phyloP scores from a whole-genome alignment of 2,797 vertebrate species.

The Gobio occitaniae region DNA sequence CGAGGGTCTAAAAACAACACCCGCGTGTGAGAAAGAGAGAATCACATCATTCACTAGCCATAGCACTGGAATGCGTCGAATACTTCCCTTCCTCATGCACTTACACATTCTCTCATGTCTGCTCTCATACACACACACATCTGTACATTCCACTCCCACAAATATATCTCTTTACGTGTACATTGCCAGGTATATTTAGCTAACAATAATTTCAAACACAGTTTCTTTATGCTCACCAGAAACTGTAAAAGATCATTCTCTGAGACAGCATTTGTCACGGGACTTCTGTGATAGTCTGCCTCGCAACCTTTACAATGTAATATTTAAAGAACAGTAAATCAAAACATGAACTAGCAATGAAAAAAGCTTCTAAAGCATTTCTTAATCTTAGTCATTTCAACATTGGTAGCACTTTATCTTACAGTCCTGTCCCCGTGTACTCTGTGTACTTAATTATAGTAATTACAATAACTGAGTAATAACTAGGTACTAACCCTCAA shows the following conservation, averaged over 20 bases:
- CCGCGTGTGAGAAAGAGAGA: conserved; percentile 43
- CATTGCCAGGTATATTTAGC: not conserved
- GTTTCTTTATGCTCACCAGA: conserved; percentile 7
- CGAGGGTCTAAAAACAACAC: conserved; percentile 62
- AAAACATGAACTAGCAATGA: not conserved
- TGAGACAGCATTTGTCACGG: not conserved
- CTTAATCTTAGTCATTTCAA: not conserved
- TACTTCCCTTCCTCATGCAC: conserved; percentile 44
- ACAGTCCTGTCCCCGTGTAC: too few relatives aligned
- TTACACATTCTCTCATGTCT: conserved; percentile 42
- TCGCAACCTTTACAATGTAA: not conserved
- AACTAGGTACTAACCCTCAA: too few relatives aligned
- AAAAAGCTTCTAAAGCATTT: not conserved
- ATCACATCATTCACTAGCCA: conserved; percentile 57
- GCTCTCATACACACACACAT: conserved; percentile 20
- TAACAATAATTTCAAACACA: not conserved
- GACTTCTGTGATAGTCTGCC: not conserved
- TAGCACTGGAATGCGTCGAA: conserved; percentile 44
- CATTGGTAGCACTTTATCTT: not conserved
- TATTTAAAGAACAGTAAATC: not conserved
- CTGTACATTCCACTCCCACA: conserved; percentile 6
- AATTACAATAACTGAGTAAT: too few relatives aligned
- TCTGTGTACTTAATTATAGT: too few relatives aligned
- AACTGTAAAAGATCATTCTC: not conserved
- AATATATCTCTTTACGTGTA: conserved; percentile 5